Evolutionary conservation across 1,140 invertebrate genomes (phyloP).

Genomic region (Nephila pilipes): DNA sequence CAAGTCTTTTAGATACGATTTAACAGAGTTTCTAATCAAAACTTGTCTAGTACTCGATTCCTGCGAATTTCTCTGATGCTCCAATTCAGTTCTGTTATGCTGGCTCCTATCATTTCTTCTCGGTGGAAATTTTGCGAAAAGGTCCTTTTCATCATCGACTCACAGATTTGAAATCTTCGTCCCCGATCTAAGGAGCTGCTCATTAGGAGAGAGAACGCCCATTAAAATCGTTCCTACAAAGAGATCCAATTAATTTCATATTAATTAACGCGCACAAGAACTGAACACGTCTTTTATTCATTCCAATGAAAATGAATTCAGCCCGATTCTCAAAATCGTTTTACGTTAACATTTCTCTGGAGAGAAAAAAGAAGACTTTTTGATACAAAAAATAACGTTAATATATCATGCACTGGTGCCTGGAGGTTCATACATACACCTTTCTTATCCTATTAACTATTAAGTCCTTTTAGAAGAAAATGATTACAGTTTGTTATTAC

Average conservation of each 20-base stretch:
- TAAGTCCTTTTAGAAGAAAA: too few species aligned
- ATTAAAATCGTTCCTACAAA: conserved; percentile 30
- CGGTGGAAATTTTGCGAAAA: not conserved
- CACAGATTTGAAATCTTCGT: not conserved
- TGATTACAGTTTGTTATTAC: too few species aligned
- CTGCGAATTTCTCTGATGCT: too few species aligned
- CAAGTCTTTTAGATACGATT: not conserved
- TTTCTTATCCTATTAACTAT: too few species aligned
- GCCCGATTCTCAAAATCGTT: not conserved
- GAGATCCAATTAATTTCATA: conserved; percentile 35
- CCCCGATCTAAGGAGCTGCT: not conserved
- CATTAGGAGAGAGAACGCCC: not conserved
- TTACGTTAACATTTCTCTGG: not conserved
- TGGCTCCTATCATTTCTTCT: not conserved
- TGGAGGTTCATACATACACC: too few species aligned
- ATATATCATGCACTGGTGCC: too few species aligned
- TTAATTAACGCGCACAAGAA: conserved; percentile 16
- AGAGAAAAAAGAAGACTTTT: not conserved
- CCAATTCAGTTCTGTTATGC: too few species aligned
- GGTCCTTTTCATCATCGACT: not conserved
- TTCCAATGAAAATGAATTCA: conserved; percentile 1
- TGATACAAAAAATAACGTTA: too few species aligned
- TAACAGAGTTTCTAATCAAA: not conserved
- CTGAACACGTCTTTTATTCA: conserved; percentile 20
- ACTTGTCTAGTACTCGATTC: too few species aligned